Base-by-base conservation (phyloP, 2,888 invertebrate genomes). In the Theretra japonica region DNA sequence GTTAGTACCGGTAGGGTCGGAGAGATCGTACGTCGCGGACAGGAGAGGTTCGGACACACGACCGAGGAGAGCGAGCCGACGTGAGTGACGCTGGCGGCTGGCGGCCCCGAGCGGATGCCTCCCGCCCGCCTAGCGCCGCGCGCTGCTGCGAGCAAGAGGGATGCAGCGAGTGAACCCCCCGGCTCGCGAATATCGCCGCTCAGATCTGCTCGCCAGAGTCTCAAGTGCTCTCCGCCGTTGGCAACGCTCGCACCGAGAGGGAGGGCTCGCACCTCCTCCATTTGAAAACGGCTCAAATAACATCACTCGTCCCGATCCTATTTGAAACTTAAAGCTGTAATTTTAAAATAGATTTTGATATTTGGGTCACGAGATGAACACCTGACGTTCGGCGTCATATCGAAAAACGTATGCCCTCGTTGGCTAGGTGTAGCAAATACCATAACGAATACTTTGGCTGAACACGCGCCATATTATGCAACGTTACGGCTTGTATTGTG, bases 361-460 rank as follows among this genome's bases (percentile, higher is more conserved):
- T 84, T 76, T 75, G 75, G 78, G 80, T 81, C 79, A 78, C 72
- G 84, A 88, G 91, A 93, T 92, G 93, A 92, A 94, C 94, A 94
- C 94, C 94, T 94, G 94, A 93, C 94, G 92, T 92, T 92, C 89
- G 90, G 89, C 93, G 89, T 93, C 92, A 94, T 92, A 92, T 93
- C 86, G 90, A 88, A 91, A 90, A 93, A 92, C 93, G 90, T 94
- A 94, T 93, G 94, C 92, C 90, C 90, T 88, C 86, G 91, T 92
- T 93, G 91, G 92, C 92, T 92, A 91, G 92, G 92, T 93, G 93
- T 91, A 93, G 90, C 93, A 92, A 94, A 94, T 93, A 91, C 93
- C 93, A 92, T 93, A 93, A 93, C 93, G 94, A 94, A 94, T 93
- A 94, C 90, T 94, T 94, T 93, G 90, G 92, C 90, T 90, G 92